Evolutionary conservation across 1,140 invertebrate genomes (phyloP), one percentile per base, ranked within the genome.

Genomic region (Thaumatotibia leucotreta): DNA sequence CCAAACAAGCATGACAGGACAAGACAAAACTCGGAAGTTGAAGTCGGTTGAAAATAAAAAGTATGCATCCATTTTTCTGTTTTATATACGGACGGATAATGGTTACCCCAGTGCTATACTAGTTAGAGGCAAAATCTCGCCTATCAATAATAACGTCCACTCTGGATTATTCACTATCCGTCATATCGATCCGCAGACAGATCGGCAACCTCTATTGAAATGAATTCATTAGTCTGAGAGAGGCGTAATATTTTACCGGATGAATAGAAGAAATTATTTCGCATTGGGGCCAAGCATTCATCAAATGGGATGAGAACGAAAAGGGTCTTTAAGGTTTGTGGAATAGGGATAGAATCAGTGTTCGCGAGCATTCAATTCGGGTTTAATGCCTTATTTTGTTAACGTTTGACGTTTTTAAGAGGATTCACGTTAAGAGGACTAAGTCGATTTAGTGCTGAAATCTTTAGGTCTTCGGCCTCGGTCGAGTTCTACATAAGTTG

Each of bases 231-330:
- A 83, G 76, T 82, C 70, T 66, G 74, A 73, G 70, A 77, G 75
- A 79, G 64, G 54, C 66, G 76, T 71, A 79, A 82, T 82, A 80
- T 82, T 83, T 82, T 80, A 80, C 76, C 69, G 65, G 67, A 71
- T 80, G 77, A 83, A 83, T 80, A 65, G 77, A 71, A 77, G 77
- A 81, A 79, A 80, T 80, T 73, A 77, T 78, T 79, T 79, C 76
- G 67, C 67, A 54, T 75, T 64, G 68, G 62, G 61, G 67, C 70
- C 32, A 58, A 62, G 45, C 63, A 76, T 75, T 77, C 70, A 73
- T 73, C 67, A 75, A 77, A 75, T 71, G 50, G 63, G 35, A 68
- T 14, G 27, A 14, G 2, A 62, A 20, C 24, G 58, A 75, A 66
- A 61, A 17, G 17, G 10, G 63, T 49, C 66, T 62, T 67, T 70